These are phyloP conservation scores for Leptopilina clavipes DNA, from an alignment of 1,140 invertebrate genomes.

Conservation along the genomic window DNA sequence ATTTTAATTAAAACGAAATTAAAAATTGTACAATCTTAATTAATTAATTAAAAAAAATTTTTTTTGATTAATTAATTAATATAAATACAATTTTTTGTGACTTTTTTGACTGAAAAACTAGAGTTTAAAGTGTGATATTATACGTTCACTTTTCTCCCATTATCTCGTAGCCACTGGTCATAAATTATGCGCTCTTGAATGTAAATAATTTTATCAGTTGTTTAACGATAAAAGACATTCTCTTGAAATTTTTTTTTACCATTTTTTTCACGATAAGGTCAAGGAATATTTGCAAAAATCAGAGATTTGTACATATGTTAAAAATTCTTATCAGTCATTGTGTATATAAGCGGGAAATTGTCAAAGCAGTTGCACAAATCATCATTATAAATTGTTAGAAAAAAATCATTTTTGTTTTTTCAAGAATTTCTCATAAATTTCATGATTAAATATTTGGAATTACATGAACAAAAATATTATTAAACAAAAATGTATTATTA, in stretches of 20 bases:
- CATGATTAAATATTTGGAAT: too few species aligned
- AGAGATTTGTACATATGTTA: neutral
- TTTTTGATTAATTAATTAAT: too few species aligned
- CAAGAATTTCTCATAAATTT: too few species aligned
- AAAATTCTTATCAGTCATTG: neutral
- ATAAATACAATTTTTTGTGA: too few species aligned
- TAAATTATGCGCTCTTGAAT: neutral
- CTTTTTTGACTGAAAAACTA: neutral
- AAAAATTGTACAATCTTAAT: too few species aligned
- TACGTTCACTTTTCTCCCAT: neutral
- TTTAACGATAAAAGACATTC: neutral
- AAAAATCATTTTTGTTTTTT: too few species aligned
- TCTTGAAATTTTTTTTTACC: neutral
- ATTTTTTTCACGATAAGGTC: neutral
- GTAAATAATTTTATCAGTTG: conserved; percentile 27
- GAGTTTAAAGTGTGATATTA: neutral
- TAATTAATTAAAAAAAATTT: too few species aligned
- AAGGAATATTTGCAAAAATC: conserved; percentile 22
- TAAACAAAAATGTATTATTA: too few species aligned
- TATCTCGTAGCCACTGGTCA: neutral
- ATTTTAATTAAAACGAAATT: too few species aligned
- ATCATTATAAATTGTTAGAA: neutral
- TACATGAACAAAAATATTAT: too few species aligned
- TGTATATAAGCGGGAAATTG: neutral
- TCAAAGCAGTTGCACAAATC: neutral